Evolutionary conservation across 2,113 vertebrate species (phyloP).

Genomic region (Glaucidium brasilianum): DNA sequence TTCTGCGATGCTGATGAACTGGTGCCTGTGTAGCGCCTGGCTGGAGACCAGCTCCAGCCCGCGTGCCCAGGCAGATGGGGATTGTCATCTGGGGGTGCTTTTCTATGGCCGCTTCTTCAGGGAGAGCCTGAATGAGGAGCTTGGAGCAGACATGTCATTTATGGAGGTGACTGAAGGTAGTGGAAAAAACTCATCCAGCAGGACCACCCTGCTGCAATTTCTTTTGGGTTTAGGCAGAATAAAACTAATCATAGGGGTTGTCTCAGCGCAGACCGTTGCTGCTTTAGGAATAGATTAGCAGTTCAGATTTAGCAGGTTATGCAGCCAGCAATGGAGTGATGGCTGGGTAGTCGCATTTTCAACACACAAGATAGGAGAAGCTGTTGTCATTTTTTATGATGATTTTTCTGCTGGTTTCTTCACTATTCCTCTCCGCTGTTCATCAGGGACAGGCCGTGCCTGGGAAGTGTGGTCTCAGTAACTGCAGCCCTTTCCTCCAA

Average conservation of each 20-base stretch:
- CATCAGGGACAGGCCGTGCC: rapidly evolving
- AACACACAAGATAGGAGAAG: neutral
- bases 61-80: rapidly evolving
- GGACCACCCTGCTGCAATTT: neutral
- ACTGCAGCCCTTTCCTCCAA: neutral
- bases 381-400: neutral
- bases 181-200: neutral
- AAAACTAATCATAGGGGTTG: neutral
- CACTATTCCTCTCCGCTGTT: neutral
- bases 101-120: neutral
- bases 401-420: neutral
- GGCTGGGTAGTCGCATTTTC: neutral
- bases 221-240: neutral
- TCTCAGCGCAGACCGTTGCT: neutral
- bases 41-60: neutral
- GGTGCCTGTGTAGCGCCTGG: neutral
- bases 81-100: neutral
- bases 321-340: neutral
- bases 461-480: neutral
- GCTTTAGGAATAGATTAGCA: neutral
- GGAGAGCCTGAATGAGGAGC: neutral
- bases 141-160: neutral
- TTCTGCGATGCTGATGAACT: neutral
- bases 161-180: neutral
- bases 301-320: neutral